Conservation (phyloP, 2,888 invertebrate species). For the Mylabris sibirica region DNA sequence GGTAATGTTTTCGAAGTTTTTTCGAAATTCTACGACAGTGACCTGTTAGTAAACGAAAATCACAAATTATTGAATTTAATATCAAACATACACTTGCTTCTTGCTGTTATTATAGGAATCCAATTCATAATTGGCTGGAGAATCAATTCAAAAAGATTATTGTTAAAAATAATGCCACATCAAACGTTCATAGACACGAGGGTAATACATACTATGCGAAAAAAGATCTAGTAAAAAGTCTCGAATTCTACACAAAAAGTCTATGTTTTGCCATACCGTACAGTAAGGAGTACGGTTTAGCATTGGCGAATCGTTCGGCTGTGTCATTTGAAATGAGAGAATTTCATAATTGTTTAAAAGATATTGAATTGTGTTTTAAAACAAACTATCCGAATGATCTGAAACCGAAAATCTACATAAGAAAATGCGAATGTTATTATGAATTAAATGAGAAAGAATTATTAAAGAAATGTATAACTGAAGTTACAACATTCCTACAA, state of each 20-base stretch:
- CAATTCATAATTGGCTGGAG: slow-evolving; percentile 55
- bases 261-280: slow-evolving; percentile 66
- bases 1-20: slow-evolving; percentile 53
- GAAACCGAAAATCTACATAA: slow-evolving; percentile 70
- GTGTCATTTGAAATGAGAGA: slow-evolving; percentile 67
- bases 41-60: slow-evolving; percentile 44
- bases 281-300: slow-evolving; percentile 68
- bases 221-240: slow-evolving; percentile 64
- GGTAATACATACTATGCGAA: slow-evolving; percentile 69
- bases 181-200: slow-evolving; percentile 58
- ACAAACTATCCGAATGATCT: slow-evolving; percentile 70
- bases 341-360: slow-evolving; percentile 70
- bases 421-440: slow-evolving; percentile 71
- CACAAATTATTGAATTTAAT: not conserved
- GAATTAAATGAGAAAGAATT: slow-evolving; percentile 59
- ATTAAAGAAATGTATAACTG: slow-evolving; percentile 46
- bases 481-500: slow-evolving; percentile 44
- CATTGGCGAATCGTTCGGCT: slow-evolving; percentile 75
- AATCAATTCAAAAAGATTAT: slow-evolving; percentile 50
- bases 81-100: slow-evolving; percentile 15
- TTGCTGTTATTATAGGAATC: slow-evolving; percentile 54
- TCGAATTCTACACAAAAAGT: slow-evolving; percentile 70
- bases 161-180: slow-evolving; percentile 53
- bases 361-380: slow-evolving; percentile 68
- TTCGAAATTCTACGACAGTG: slow-evolving; percentile 48